A percentile compares a stretch with the other conserved stretches of the same genome.
Conservation (phyloP, 2,113 vertebrate genomes). For the Emydocephalus ijimae region DNA sequence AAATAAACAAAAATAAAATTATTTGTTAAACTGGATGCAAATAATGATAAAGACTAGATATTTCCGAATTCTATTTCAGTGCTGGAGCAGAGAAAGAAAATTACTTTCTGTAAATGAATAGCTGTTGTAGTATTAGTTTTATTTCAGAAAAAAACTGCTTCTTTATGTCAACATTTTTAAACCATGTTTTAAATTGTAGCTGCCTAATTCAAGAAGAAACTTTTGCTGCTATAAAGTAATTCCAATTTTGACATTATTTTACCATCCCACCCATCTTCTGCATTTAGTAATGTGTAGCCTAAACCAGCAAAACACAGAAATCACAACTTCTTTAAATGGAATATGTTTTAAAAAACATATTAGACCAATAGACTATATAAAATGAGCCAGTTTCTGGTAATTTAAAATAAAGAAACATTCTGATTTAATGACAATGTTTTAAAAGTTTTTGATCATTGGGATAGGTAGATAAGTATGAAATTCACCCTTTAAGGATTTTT, state of each 20-base stretch:
- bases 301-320: not conserved
- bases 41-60: not conserved
- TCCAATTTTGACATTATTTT: not conserved
- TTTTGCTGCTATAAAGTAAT: not conserved
- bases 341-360: not conserved
- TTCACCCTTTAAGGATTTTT: not conserved
- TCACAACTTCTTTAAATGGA: not conserved
- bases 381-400: not conserved
- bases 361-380: not conserved
- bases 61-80: not conserved
- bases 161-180: not conserved
- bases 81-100: not conserved
- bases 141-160: not conserved
- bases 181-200: not conserved
- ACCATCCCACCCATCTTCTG: not conserved
- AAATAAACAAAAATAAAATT: not conserved
- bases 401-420: not conserved
- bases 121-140: not conserved
- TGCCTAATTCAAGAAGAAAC: not conserved
- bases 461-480: not conserved
- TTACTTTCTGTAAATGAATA: not conserved
- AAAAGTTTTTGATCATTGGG: not conserved
- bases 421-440: not conserved
- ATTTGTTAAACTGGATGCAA: rapidly evolving
- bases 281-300: not conserved